A percentile compares a stretch with the other conserved stretches of the same genome.
Evolutionary conservation across 2,797 vertebrate species (phyloP).

Genomic region (Taenioides sp.): DNA sequence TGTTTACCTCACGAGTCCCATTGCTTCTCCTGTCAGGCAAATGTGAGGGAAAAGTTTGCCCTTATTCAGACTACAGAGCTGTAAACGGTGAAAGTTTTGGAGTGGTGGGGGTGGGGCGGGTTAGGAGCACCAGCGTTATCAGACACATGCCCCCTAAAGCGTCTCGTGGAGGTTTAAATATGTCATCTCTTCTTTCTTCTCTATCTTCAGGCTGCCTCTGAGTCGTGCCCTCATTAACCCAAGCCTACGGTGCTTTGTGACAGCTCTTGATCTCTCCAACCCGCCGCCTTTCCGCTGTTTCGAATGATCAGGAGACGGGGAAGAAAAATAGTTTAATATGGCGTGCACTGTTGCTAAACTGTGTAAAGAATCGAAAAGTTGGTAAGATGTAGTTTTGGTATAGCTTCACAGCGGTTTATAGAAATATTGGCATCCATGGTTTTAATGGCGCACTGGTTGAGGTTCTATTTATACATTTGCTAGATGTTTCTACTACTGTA

Average conservation of each 20-base stretch:
- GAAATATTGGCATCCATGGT: not conserved
- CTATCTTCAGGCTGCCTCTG: slow-evolving; percentile 48
- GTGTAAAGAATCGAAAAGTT: slow-evolving; percentile 2
- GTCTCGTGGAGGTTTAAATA: slow-evolving; percentile 31
- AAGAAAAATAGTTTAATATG: not conserved
- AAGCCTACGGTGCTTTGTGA: slow-evolving; percentile 22
- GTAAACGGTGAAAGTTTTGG: not conserved
- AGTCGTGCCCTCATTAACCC: slow-evolving; percentile 54
- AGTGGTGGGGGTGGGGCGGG: slow-evolving; percentile 29
- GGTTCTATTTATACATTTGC: too few relatives aligned
- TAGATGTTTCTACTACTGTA: not conserved
- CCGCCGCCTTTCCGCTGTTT: slow-evolving; percentile 37
- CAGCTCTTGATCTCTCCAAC: slow-evolving; percentile 50
- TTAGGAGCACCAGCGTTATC: slow-evolving; percentile 43
- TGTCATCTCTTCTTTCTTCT: slow-evolving; percentile 35
- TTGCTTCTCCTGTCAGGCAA: slow-evolving; percentile 36
- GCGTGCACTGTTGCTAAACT: slow-evolving; percentile 17
- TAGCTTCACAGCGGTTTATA: too few relatives aligned
- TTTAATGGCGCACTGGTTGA: too few relatives aligned
- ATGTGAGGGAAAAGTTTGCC: slow-evolving; percentile 47
- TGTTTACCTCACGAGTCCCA: slow-evolving; percentile 1
- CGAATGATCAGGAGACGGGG: slow-evolving; percentile 23
- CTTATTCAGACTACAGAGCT: slow-evolving; percentile 50
- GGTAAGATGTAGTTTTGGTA: not conserved
- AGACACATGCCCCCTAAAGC: slow-evolving; percentile 39